phyloP scores from a whole-genome alignment of 2,888 invertebrate species.

The Arrhopalites spinosus region DNA sequence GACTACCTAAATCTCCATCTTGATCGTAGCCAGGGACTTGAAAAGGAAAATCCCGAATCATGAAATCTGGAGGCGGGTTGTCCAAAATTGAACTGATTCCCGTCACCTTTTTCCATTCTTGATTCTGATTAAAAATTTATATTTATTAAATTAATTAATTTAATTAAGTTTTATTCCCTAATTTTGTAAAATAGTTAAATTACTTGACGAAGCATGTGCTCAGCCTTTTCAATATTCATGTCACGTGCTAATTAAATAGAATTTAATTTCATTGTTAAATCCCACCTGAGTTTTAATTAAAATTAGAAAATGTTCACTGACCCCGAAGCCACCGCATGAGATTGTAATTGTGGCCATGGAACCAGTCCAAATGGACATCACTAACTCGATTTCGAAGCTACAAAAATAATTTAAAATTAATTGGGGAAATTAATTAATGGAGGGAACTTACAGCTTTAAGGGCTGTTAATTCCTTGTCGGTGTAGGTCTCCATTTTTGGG shows the following conservation, averaged over 20 bases:
- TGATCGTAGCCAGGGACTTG: constrained; percentile 44
- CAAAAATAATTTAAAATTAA: no score
- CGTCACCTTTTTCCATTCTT: constrained; percentile 42
- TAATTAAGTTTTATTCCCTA: neutral
- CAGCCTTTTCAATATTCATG: constrained; percentile 45
- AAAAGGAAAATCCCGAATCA: constrained; percentile 26
- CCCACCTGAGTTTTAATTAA: neutral
- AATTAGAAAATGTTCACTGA: constrained; percentile 1
- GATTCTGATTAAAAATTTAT: constrained; percentile 26
- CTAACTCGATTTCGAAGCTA: constrained; percentile 36
- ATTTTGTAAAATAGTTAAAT: neutral
- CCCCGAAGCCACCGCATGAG: constrained; percentile 44
- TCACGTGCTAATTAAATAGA: constrained; percentile 44
- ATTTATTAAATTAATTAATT: neutral
- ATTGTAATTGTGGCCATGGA: constrained; percentile 18
- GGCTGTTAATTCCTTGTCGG: no score
- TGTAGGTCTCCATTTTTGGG: no score
- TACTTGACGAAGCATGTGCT: constrained; percentile 40
- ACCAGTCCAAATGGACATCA: constrained; percentile 33
- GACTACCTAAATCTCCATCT: constrained; percentile 34
- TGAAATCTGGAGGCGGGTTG: constrained; percentile 20
- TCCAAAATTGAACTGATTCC: constrained; percentile 42
- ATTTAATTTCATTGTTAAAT: no score
- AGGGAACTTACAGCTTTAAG: no score
- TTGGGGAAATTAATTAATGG: no score